phyloP scores from a whole-genome alignment of 2,113 vertebrate species.

The Cyprinus carpio region DNA sequence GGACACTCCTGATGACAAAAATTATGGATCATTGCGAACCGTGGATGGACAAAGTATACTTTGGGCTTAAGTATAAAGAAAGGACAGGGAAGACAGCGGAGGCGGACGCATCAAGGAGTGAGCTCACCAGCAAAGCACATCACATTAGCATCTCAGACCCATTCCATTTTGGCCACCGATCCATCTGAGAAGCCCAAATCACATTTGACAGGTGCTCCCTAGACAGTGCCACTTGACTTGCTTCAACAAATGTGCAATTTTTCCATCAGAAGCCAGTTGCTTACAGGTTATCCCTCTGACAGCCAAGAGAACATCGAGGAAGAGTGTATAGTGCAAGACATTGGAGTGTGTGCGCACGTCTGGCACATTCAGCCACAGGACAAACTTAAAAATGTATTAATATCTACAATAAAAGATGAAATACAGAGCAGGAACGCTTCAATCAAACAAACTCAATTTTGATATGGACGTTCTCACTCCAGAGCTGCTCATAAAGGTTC shows the following conservation, averaged over 20 bases:
- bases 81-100: neutral
- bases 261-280: conserved; percentile 74
- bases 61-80: neutral
- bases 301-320: conserved; percentile 39
- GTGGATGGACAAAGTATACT: too few relatives aligned
- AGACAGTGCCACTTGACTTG: conserved; percentile 70
- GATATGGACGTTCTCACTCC: neutral
- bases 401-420: neutral
- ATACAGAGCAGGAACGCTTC: neutral
- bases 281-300: conserved; percentile 30
- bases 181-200: conserved; percentile 70
- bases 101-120: neutral
- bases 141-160: conserved; percentile 21
- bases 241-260: conserved; percentile 71
- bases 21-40: too few relatives aligned
- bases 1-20: neutral
- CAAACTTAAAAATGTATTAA: conserved; percentile 8
- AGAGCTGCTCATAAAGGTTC: neutral
- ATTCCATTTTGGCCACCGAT: conserved; percentile 57
- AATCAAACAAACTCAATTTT: neutral
- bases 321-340: conserved; percentile 34
- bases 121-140: conserved; percentile 14
- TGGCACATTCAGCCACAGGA: neutral
- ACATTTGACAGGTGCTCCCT: conserved; percentile 75
- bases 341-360: neutral